Percentiles rank a stretch among this genome's conserved stretches.
Evolutionary conservation across 23 tunicate species (phyloP).

Genomic region (Pegea sp.): DNA sequence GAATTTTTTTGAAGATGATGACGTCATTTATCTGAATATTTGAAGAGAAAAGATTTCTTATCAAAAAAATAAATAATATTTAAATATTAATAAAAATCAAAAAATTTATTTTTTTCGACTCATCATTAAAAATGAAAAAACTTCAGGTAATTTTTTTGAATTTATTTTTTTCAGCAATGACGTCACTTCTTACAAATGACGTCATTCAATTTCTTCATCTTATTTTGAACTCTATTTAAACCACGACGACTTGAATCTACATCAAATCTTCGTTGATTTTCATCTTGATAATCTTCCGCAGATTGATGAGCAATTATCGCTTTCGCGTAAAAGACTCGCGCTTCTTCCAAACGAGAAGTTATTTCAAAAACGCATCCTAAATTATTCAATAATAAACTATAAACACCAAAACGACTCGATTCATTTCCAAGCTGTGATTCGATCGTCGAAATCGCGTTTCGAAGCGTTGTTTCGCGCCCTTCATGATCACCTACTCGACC

Average conservation of each 20-base stretch:
- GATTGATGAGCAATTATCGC: background rate
- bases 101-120: no score
- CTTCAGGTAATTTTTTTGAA: no score
- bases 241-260: background rate
- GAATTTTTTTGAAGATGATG: no score
- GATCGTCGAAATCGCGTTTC: background rate
- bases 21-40: no score
- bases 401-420: background rate
- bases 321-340: background rate
- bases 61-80: no score
- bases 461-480: background rate
- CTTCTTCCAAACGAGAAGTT: background rate
- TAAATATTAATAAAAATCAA: no score
- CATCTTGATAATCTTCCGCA: constrained; percentile 1
- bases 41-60: no score
- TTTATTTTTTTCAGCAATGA: no score
- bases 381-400: background rate
- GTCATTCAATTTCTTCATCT: background rate
- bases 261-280: background rate
- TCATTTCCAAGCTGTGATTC: background rate
- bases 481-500: background rate
- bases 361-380: background rate
- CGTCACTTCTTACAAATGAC: no score
- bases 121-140: no score
- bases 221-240: background rate